Base-by-base conservation (phyloP, 2,113 vertebrate species). In the Anolis carolinensis region DNA sequence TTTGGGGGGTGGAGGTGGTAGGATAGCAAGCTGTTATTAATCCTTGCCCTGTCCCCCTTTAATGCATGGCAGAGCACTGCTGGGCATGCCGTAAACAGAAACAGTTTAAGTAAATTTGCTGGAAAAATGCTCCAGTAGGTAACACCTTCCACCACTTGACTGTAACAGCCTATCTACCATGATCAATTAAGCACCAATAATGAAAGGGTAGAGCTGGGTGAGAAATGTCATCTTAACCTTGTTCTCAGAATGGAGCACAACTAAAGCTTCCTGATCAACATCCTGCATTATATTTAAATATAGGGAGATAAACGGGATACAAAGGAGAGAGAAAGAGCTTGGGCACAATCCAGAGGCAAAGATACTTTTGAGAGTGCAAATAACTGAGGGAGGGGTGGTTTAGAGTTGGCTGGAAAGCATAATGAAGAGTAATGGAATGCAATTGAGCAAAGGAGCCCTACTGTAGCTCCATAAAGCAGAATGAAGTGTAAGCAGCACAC, bases 71-170 rank as follows among this genome's bases (percentile, higher is more conserved):
- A 87, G 85, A 91, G 44, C 90, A 84, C 77, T 92, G 92, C 91
- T 91, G 85, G 82, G 27, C 65, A 82, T 55, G 89, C 75, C 81
- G 87, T 94, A 94, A 93, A 94, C 87, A 94, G 88, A 93, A 94
- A 93, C 86, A 93, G 92, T 93, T 79, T 92, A 92, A 92, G 89
- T 84, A 94, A 93, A 94, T 95, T 94, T 92, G 81, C 83, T 92
- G 89, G 83, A 93, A 94, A 59, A 94, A 93, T 91, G 87, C 70
- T 93, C 88, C 87, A 52, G 90, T 91, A 93, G 86, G 86, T 92
- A 94, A 86, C 85, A 92, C 82, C 87, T 89, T 93, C 86, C 84
- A 87, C 88, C 79, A 87, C 90, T 94, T 93, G 86, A 92, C 85
- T 94, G n/a, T 87, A 93, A 90, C 52, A 87, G 86, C 73, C 73